Base-by-base conservation (phyloP, 2,888 invertebrate genomes). In the Orthosia gothica region DNA sequence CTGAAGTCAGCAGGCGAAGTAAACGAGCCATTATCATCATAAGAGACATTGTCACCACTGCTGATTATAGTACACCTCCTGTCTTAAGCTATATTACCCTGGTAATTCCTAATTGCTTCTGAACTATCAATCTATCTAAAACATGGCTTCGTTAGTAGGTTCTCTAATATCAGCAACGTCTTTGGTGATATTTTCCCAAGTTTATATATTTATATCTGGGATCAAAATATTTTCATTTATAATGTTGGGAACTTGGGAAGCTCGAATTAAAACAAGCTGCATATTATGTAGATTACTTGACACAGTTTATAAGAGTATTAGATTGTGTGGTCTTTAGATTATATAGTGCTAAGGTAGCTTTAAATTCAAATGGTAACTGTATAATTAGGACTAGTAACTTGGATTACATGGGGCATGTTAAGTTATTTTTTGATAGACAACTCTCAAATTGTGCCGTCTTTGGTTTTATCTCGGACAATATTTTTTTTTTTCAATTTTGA, bases 251-350 rank as follows among this genome's bases (percentile, higher is more conserved):
- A 40, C 54, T 63, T 81, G 47, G 2, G 70, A 58, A 62, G 71
- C 54, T 72, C n/a, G 12, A 54, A 54, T 54, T 40, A 62, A 81
- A n/a, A n/a, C n/a, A n/a, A 77, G 32, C 55, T 63, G 58, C 26
- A 58, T 62, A 75, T 67, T 72, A 83, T 85, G 82, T 70, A 82
- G 52, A 83, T 85, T 58, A 54, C n/a, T 74, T 74, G 62, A 67
- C 55, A 52, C 26, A 71, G 68, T 68, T 84, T 64, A 67, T 65
- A 67, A 75, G 59, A 62, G 69, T 45, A 74, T 59, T 74, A 74
- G 72, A 65, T 74, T 77, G 74, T 77, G 57, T 63, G 64, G 64
- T 73, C 55, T 69, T 74, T 58, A 82, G 68, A 74, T 63, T 57
- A 20, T 11, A 64, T 61, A n/a, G n/a, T n/a, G n/a, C n/a, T n/a